phyloP scores from a whole-genome alignment of 2,888 invertebrate species.

The Eumerus sabulonum region DNA sequence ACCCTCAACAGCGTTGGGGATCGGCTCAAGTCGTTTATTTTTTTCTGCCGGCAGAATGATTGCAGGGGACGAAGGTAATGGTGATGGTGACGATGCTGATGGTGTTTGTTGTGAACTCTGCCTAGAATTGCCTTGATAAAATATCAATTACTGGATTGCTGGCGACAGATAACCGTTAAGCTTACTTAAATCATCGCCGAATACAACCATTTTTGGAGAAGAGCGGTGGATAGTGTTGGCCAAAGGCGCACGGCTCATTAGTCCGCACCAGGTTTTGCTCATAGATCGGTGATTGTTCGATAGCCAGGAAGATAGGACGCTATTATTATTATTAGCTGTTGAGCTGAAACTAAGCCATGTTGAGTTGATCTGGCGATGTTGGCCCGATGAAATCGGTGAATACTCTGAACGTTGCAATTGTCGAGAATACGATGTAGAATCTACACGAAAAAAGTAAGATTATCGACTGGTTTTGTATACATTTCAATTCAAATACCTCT shows the following conservation, averaged over 20 bases:
- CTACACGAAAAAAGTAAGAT: conserved; percentile 28
- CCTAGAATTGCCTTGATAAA: no score
- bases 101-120: no score
- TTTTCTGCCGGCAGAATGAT: no score
- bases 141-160: no score
- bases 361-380: conserved; percentile 22
- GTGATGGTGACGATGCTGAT: no score
- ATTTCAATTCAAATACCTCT: conserved; percentile 76
- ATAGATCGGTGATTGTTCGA: conserved; percentile 56
- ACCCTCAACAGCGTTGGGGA: no score
- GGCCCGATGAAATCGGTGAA: not conserved
- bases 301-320: conserved; percentile 54
- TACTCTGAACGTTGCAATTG: conserved; percentile 27
- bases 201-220: not conserved
- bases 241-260: conserved; percentile 31
- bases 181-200: conserved; percentile 12
- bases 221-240: conserved; percentile 4
- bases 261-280: conserved; percentile 60
- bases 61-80: no score
- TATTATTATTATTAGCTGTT: conserved; percentile 48
- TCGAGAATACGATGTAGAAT: conserved; percentile 37
- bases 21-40: no score
- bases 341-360: conserved; percentile 53
- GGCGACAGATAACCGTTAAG: not conserved
- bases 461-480: not conserved